These are phyloP conservation scores for Psilopsiagon aymara DNA, from an alignment of 2,113 vertebrate genomes.

Conservation along the genomic window DNA sequence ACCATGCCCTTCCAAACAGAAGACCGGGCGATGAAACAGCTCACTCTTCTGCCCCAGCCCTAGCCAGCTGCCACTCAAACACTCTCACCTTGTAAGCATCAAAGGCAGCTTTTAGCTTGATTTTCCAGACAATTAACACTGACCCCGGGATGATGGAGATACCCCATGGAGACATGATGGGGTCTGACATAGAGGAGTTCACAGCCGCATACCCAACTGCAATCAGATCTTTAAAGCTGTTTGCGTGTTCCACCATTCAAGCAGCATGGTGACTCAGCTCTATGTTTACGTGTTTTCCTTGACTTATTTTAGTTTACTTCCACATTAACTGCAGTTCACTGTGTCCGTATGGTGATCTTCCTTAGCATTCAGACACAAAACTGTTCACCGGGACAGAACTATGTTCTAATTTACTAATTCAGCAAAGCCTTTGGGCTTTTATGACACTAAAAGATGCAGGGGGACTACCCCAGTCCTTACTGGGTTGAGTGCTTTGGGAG, in stretches of 20 bases:
- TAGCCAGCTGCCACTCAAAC: neutral
- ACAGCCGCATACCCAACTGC: neutral
- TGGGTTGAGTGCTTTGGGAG: neutral
- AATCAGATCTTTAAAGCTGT: neutral
- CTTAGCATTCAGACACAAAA: neutral
- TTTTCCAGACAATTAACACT: slow-evolving; percentile 34
- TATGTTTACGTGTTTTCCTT: neutral
- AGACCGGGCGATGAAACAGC: neutral
- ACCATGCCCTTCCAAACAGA: neutral
- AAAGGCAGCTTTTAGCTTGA: slow-evolving; percentile 21
- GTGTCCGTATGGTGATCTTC: neutral
- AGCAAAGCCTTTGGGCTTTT: neutral
- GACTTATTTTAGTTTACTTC: neutral
- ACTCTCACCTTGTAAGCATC: neutral
- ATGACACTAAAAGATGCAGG: neutral
- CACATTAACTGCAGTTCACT: neutral
- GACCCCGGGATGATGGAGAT: neutral
- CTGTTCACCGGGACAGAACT: neutral
- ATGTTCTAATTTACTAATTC: neutral
- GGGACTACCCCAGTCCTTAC: neutral
- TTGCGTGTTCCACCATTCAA: neutral
- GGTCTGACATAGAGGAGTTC: neutral
- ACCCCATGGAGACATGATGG: neutral
- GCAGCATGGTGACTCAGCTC: neutral
- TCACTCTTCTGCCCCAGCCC: neutral